These are phyloP conservation scores for Drosophila nebulosa DNA, from an alignment of 1,140 invertebrate genomes.

Conservation along the genomic window DNA sequence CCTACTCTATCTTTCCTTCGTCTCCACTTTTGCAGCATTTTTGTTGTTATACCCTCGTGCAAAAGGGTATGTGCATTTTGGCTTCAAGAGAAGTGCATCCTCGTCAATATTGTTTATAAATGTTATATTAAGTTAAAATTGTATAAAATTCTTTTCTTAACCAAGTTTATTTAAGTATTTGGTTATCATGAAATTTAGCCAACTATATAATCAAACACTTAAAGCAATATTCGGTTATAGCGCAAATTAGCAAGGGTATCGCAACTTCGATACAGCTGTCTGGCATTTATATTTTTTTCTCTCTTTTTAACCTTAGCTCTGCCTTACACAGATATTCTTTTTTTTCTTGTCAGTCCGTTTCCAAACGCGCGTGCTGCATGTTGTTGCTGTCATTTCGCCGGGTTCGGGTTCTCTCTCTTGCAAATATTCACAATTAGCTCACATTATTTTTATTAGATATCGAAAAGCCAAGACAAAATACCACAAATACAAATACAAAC, in stretches of 20 bases:
- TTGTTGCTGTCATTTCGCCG: constrained; percentile 7
- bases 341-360: constrained; percentile 41
- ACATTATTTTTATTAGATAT: constrained; percentile 5
- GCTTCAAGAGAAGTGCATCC: background rate
- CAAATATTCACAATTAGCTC: background rate
- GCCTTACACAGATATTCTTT: constrained; percentile 29
- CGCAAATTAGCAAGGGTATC: background rate
- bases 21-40: constrained; percentile 36
- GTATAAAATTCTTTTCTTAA: too few relatives aligned
- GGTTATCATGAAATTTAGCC: too few relatives aligned
- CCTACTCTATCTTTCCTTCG: constrained; percentile 32
- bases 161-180: too few relatives aligned
- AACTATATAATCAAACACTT: background rate
- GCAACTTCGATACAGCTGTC: background rate
- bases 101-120: too few relatives aligned
- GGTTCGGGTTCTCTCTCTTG: constrained; percentile 7
- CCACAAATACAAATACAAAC: background rate
- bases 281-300: background rate
- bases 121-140: too few relatives aligned
- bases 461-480: constrained; percentile 4
- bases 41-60: background rate
- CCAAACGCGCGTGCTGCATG: constrained; percentile 36
- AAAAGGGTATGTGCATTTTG: background rate
- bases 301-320: constrained; percentile 68
- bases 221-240: background rate